phyloP scores from a whole-genome alignment of 2,888 invertebrate genomes.

The Melanchra persicariae region DNA sequence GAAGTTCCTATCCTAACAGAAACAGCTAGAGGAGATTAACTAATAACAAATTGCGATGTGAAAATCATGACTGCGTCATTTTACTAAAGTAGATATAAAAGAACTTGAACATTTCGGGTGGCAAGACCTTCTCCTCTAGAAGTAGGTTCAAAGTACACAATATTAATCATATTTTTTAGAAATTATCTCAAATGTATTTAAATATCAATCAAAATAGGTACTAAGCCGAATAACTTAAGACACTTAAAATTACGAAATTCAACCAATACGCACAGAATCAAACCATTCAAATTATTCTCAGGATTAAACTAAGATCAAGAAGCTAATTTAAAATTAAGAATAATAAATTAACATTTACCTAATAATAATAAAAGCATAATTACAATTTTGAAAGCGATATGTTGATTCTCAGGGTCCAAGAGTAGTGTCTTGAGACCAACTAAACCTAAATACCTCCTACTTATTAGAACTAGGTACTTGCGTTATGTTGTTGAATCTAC shows the following conservation, averaged over 20 bases:
- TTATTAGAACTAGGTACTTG: not conserved
- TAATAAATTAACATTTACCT: constrained; percentile 42
- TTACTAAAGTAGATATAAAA: constrained; percentile 46
- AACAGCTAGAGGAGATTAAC: constrained; percentile 25
- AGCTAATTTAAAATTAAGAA: constrained; percentile 37
- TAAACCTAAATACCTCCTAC: not conserved
- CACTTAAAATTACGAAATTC: constrained; percentile 32
- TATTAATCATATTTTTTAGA: constrained; percentile 23
- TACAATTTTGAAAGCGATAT: constrained; percentile 9
- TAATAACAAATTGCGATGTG: constrained; percentile 41
- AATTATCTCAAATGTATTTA: constrained; percentile 41
- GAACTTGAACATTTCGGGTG: constrained; percentile 67
- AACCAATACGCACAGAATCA: not conserved
- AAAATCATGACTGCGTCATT: constrained; percentile 56
- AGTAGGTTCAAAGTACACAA: constrained; percentile 48
- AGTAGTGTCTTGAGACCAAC: not conserved
- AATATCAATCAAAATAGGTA: constrained; percentile 27
- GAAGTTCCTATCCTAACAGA: constrained; percentile 23
- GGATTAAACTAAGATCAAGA: not conserved
- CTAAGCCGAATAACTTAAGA: constrained; percentile 10
- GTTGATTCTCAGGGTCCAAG: not conserved
- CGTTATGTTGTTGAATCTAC: not conserved
- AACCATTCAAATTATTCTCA: not conserved
- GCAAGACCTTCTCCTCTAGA: constrained; percentile 60
- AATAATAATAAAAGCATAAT: constrained; percentile 22